Evolutionary conservation across 1,140 invertebrate genomes (phyloP), one percentile per base, ranked within the genome.

Genomic region (Kradibia gibbosae): DNA sequence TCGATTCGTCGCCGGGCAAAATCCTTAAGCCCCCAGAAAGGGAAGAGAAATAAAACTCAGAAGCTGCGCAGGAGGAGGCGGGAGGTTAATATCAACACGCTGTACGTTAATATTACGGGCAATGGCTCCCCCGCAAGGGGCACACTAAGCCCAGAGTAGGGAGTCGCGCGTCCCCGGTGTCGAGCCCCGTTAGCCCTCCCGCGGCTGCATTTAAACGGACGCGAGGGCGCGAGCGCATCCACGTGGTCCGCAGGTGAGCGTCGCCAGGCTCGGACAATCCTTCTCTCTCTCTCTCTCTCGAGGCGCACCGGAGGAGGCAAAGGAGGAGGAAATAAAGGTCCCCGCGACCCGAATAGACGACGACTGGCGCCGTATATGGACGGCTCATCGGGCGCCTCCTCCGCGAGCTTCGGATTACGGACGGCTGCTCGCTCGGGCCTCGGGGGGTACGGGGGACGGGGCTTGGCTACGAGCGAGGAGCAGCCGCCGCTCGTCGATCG

Each of bases 281-380:
- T 7, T 10, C n/a, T n/a, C n/a, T n/a, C n/a, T n/a, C n/a, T n/a
- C n/a, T n/a, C n/a, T n/a, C n/a, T n/a, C 45, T 10, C 45, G 55
- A 11, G 10, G 57, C 10, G 57, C 8, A 4, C 5, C 28, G 20
- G 15, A 76, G 31, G n/a, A 53, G 45, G 22, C 2, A 36, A n/a
- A 10, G 67, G 31, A 34, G 36, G 28, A 36, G 17, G 39, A 11
- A 67, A 67, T 67, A 67, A 39, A 39, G 34, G 34, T 1, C 34
- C 62, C 15, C 4, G 34, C 60, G 60, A 65, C 34, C 60, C 60
- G 34, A 65, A 65, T 65, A 36, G 34, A 39, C 34, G 20, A 0
- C 20, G 39, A 34, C 7, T 72, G 36, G 45, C 22, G 3, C 78
- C 78, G 71, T 80, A 80, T 80, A 80, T 74, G 71, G 78, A 60